These are phyloP conservation scores for Melikaiella ostensackeni DNA, from an alignment of 2,888 invertebrate species.

Conservation along the genomic window DNA sequence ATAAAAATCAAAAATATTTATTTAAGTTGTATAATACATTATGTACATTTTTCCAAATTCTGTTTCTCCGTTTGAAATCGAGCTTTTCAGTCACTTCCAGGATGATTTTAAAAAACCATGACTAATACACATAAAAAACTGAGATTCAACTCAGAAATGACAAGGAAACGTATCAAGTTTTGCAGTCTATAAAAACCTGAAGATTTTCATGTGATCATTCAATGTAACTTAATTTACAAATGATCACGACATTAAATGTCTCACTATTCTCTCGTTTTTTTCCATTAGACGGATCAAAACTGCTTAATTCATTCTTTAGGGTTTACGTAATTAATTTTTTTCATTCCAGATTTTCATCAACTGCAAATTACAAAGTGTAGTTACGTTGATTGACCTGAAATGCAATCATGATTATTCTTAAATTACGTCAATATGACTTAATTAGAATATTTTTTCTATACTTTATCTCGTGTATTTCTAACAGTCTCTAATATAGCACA, in stretches of 20 bases:
- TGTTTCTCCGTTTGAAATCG: constrained; percentile 49
- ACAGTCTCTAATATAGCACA: background rate
- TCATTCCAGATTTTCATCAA: background rate
- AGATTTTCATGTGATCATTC: background rate
- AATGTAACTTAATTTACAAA: background rate
- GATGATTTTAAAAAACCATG: constrained; percentile 32
- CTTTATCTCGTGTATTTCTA: background rate
- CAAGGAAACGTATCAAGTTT: constrained; percentile 1
- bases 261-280: background rate
- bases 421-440: constrained; percentile 24
- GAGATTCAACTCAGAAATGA: constrained; percentile 24
- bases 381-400: constrained; percentile 9
- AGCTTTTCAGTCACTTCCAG: constrained; percentile 63
- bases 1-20: constrained; percentile 76
- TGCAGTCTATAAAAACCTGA: constrained; percentile 12
- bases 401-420: background rate
- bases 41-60: constrained; percentile 66
- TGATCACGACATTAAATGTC: background rate
- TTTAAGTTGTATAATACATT: constrained; percentile 70
- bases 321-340: background rate
- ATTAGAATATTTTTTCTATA: background rate
- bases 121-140: constrained; percentile 31
- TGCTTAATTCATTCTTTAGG: background rate
- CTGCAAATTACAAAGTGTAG: constrained; percentile 11
- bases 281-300: background rate